Conservation (phyloP, 1,140 invertebrate species). For the Drosophila pseudoobscura region DNA sequence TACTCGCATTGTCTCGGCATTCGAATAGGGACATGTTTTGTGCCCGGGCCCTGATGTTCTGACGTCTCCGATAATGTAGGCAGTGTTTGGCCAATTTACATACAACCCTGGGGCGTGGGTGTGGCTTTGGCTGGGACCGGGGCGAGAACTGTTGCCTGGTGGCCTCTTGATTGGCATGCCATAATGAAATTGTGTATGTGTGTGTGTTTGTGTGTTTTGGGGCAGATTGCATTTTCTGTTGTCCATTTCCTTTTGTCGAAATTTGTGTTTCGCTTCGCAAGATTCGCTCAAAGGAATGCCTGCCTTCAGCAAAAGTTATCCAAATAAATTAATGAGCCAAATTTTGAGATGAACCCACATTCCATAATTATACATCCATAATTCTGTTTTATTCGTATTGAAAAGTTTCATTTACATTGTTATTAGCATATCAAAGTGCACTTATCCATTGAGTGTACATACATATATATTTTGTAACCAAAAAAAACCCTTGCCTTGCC, state of each 20-base stretch:
- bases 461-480: not conserved
- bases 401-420: conserved; percentile 27
- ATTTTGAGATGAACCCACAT: not conserved
- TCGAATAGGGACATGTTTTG: not conserved
- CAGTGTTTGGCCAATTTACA: conserved; percentile 61
- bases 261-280: not conserved
- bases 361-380: conserved; percentile 10
- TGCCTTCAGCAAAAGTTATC: too few relatives aligned
- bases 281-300: too few relatives aligned
- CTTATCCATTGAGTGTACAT: conserved; percentile 1
- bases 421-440: conserved; percentile 22
- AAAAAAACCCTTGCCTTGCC: too few relatives aligned
- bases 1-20: conserved; percentile 33
- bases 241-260: conserved; percentile 28
- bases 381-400: conserved; percentile 27
- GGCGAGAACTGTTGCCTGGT: conserved; percentile 20
- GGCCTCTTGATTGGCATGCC: conserved; percentile 40
- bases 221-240: conserved; percentile 47
- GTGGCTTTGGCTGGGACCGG: not conserved
- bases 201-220: not conserved
- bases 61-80: conserved; percentile 28
- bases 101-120: conserved; percentile 10
- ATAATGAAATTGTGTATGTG: conserved; percentile 58
- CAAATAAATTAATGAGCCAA: not conserved
- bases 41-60: not conserved